phyloP scores from a whole-genome alignment of 2,888 invertebrate species.

The Drosophila quinaria region DNA sequence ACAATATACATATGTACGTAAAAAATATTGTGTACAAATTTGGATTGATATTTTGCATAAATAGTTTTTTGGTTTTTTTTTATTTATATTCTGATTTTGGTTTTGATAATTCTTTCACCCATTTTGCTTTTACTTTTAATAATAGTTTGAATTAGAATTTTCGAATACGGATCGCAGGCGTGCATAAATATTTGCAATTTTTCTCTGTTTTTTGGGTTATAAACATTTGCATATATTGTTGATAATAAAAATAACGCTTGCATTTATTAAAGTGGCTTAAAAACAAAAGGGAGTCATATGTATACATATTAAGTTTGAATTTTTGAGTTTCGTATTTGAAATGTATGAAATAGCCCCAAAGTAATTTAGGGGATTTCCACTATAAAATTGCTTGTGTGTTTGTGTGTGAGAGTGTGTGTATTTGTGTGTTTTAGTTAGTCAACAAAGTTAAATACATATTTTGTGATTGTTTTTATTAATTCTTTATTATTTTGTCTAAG shows the following conservation, averaged over 20 bases:
- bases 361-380: slow-evolving; percentile 30
- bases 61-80: slow-evolving; percentile 30
- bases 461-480: slow-evolving; percentile 47
- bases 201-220: slow-evolving; percentile 20
- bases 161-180: slow-evolving; percentile 64
- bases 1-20: slow-evolving; percentile 67
- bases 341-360: slow-evolving; percentile 26
- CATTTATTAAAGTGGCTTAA: slow-evolving; percentile 57
- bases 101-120: slow-evolving; percentile 53
- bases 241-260: slow-evolving; percentile 44
- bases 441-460: slow-evolving; percentile 59
- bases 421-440: slow-evolving; percentile 46
- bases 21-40: slow-evolving; percentile 73
- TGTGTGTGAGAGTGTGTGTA: slow-evolving; percentile 14
- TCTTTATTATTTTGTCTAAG: slow-evolving; percentile 26
- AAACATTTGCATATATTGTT: slow-evolving; percentile 37
- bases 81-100: slow-evolving; percentile 35
- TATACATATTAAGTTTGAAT: slow-evolving; percentile 43
- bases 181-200: slow-evolving; percentile 55
- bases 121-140: slow-evolving; percentile 48
- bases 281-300: slow-evolving; percentile 58
- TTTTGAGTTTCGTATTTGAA: slow-evolving; percentile 35
- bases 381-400: slow-evolving; percentile 56
- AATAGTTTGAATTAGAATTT: slow-evolving; percentile 51
- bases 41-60: slow-evolving; percentile 72